Evolutionary conservation across 1,140 invertebrate species (phyloP).

Genomic region (Heterodera carotae): DNA sequence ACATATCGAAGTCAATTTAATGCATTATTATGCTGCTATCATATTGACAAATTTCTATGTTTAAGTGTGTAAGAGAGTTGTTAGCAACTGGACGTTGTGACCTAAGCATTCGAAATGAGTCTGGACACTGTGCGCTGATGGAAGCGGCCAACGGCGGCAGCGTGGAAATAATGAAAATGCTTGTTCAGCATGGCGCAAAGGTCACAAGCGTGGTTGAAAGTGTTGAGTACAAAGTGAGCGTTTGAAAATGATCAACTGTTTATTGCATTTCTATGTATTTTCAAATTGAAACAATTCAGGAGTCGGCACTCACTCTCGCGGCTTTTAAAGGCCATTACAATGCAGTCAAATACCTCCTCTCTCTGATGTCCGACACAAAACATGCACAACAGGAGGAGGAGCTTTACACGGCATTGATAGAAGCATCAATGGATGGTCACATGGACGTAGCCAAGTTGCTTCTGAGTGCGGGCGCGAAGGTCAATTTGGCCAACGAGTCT

Average conservation of each 20-base stretch:
- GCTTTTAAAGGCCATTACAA: slow-evolving; percentile 96
- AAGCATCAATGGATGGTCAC: slow-evolving; percentile 99
- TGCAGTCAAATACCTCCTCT: slow-evolving; percentile 75
- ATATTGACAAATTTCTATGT: slow-evolving; percentile 66
- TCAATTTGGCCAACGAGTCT: slow-evolving; percentile 97
- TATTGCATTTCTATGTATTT: not conserved
- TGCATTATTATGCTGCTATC: too few relatives aligned
- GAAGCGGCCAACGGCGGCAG: slow-evolving; percentile 91
- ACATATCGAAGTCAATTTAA: not conserved
- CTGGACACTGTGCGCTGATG: slow-evolving; percentile 98
- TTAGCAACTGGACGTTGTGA: slow-evolving; percentile 38
- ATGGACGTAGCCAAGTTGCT: slow-evolving; percentile 67
- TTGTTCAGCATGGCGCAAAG: slow-evolving; percentile 87
- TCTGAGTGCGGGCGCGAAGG: slow-evolving; percentile 78
- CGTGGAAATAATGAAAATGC: slow-evolving; percentile 81
- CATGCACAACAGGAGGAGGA: slow-evolving; percentile 91
- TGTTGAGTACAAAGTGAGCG: slow-evolving; percentile 68
- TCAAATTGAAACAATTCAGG: slow-evolving; percentile 70
- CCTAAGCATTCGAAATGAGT: slow-evolving; percentile 76
- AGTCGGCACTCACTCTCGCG: slow-evolving; percentile 81
- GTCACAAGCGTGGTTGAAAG: slow-evolving; percentile 83
- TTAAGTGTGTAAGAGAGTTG: slow-evolving; percentile 52
- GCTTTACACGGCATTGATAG: slow-evolving; percentile 99
- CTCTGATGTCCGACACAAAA: slow-evolving; percentile 65
- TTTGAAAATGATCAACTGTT: too few relatives aligned